These are phyloP conservation scores for Brachionus manjavacas DNA, from an alignment of 1,140 invertebrate species.

Conservation along the genomic window DNA sequence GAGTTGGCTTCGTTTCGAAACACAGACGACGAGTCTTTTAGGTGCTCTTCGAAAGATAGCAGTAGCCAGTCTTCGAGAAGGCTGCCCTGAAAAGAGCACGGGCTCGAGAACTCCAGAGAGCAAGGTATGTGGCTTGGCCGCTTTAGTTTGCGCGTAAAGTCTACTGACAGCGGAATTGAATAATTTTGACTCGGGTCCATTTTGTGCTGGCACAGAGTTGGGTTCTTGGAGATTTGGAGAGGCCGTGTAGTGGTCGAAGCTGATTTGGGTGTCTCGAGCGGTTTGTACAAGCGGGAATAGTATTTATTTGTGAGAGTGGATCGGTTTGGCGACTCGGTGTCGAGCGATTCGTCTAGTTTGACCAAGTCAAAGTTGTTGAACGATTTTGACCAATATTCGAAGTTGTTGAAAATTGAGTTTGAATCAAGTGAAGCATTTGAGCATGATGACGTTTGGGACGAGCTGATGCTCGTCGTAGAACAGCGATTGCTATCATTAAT, in stretches of 20 bases:
- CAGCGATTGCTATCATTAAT: neutral
- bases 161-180: conserved; percentile 23
- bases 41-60: neutral
- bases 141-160: conserved; percentile 24
- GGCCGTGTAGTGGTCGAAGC: neutral
- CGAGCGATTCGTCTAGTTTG: neutral
- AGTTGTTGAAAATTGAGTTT: neutral
- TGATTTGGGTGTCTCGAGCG: neutral
- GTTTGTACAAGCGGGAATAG: neutral
- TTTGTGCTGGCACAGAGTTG: neutral
- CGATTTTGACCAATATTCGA: conserved; percentile 34
- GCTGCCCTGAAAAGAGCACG: neutral
- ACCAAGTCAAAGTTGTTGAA: conserved; percentile 19
- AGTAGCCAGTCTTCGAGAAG: conserved; percentile 30
- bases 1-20: neutral
- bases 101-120: neutral
- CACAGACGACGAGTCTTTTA: neutral
- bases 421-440: conserved; percentile 34
- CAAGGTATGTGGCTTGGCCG: neutral
- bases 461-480: neutral
- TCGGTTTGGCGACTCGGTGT: neutral
- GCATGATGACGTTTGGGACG: neutral
- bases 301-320: neutral
- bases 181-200: neutral
- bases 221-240: too few relatives aligned